phyloP scores from a whole-genome alignment of 2,888 invertebrate genomes.

The Norana najaformis region DNA sequence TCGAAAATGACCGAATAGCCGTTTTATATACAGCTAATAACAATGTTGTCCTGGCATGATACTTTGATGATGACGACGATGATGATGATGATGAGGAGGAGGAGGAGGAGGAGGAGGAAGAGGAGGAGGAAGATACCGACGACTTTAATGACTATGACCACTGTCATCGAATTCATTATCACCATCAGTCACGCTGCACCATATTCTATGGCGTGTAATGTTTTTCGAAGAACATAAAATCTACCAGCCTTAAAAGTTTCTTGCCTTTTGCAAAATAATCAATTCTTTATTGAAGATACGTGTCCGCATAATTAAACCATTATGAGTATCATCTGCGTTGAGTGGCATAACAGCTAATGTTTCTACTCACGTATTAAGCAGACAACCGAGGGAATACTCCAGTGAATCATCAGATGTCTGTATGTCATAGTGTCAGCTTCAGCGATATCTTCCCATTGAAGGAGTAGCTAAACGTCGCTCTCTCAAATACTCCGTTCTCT shows the following conservation, averaged over 20 bases:
- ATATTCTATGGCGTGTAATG: no score
- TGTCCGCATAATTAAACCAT: not conserved
- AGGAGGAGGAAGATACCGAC: no score
- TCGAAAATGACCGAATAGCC: no score
- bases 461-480: not conserved
- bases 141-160: no score
- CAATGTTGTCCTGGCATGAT: no score
- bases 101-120: no score
- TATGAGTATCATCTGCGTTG: not conserved
- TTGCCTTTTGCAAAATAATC: not conserved
- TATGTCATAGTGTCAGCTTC: not conserved
- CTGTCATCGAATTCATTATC: no score
- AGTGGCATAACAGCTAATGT: not conserved
- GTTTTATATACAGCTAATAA: no score
- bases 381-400: not conserved
- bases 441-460: not conserved
- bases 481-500: not conserved
- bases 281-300: not conserved
- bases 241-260: not conserved
- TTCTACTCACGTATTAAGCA: slow-evolving; percentile 5
- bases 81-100: no score
- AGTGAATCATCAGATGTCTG: slow-evolving; percentile 4
- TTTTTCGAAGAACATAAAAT: no score
- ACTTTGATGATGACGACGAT: no score
- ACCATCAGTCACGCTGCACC: no score